Conservation (phyloP, 2,888 invertebrate genomes). For the Caenorhabditis doughertyi region DNA sequence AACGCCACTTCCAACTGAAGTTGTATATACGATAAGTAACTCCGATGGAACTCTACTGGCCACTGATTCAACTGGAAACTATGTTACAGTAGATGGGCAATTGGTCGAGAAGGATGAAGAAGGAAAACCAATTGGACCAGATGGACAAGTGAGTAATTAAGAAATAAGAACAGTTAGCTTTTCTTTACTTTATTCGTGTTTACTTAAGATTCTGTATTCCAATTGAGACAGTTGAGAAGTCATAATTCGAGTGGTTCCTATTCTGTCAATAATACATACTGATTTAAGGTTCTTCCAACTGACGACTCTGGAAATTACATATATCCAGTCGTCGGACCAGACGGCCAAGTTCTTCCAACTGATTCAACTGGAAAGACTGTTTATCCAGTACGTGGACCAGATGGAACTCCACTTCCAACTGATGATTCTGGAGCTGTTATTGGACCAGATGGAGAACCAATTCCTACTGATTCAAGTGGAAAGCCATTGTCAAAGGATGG, state of each 20-base stretch:
- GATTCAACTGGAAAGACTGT: constrained; percentile 1
- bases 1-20: constrained; percentile 21
- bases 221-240: too few relatives aligned
- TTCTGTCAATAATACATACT: too few relatives aligned
- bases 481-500: background rate
- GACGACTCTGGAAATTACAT: background rate
- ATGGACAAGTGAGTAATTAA: too few relatives aligned
- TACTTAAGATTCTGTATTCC: too few relatives aligned
- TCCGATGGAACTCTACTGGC: constrained; percentile 66
- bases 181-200: too few relatives aligned
- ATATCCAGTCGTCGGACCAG: constrained; percentile 4
- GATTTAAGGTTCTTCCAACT: constrained; percentile 11
- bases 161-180: too few relatives aligned
- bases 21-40: constrained; percentile 19
- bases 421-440: background rate
- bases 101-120: constrained; percentile 8
- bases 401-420: background rate
- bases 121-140: constrained; percentile 28
- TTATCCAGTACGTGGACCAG: constrained; percentile 2
- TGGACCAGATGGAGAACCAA: constrained; percentile 1
- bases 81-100: background rate
- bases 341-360: background rate
- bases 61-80: constrained; percentile 46
- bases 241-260: too few relatives aligned
- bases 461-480: constrained; percentile 3